These are phyloP conservation scores for Paedocypris micromegethes DNA, from an alignment of 2,797 vertebrate species.

Conservation along the genomic window DNA sequence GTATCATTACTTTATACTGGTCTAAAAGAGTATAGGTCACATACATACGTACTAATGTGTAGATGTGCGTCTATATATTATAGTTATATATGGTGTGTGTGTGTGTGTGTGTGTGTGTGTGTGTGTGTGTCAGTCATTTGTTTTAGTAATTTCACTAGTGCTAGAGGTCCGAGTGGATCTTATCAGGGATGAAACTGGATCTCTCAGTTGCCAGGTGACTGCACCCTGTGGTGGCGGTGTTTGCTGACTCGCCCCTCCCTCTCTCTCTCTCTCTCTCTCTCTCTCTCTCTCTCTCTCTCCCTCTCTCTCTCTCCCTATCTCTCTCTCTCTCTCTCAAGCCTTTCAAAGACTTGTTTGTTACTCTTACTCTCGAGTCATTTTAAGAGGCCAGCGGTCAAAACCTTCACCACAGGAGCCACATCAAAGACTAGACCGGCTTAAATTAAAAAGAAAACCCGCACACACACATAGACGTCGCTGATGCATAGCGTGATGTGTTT, in stretches of 20 bases:
- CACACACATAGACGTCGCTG: background rate
- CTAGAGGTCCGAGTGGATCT: slow-evolving; percentile 22
- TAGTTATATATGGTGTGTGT: too few relatives aligned
- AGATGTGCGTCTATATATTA: too few relatives aligned
- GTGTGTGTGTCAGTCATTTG: too few relatives aligned
- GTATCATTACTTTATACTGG: too few relatives aligned
- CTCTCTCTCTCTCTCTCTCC: slow-evolving; percentile 28
- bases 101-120: too few relatives aligned
- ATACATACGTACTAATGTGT: too few relatives aligned
- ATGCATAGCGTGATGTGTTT: slow-evolving; percentile 24
- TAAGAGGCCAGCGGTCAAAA: slow-evolving; percentile 16
- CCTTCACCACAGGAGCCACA: slow-evolving; percentile 22
- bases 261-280: slow-evolving; percentile 16
- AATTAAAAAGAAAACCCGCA: slow-evolving; percentile 2
- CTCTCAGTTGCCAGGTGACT: slow-evolving; percentile 69
- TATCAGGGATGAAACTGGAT: slow-evolving; percentile 58
- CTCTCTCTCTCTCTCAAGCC: slow-evolving; percentile 9
- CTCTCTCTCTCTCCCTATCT: slow-evolving; percentile 9
- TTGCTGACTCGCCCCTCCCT: slow-evolving; percentile 29
- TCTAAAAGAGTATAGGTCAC: too few relatives aligned
- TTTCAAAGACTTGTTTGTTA: slow-evolving; percentile 35
- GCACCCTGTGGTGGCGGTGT: slow-evolving; percentile 49
- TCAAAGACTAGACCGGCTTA: slow-evolving; percentile 3
- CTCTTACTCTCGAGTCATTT: slow-evolving; percentile 21
- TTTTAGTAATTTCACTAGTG: slow-evolving; percentile 8